Evolutionary conservation across 2,797 vertebrate species (phyloP), one percentile per base, ranked within the genome.

Genomic region (Xyrichtys novacula): DNA sequence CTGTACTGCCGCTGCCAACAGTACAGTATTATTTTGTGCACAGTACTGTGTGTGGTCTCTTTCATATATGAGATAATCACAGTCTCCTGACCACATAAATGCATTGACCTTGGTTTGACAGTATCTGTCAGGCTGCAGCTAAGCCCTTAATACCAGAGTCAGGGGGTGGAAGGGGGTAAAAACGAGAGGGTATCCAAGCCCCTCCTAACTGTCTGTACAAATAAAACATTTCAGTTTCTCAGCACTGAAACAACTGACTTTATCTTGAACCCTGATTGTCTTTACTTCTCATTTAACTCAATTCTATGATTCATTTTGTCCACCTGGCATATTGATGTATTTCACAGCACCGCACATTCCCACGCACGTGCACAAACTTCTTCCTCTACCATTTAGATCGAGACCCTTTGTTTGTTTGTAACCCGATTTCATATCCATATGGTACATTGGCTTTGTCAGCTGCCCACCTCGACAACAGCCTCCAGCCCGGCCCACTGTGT

Each of bases 101-200:
- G 69, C 72, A 57, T 6, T 81, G 85, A 85, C 88, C 81, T 85
- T 88, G 79, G 69, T 73, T 87, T 66, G 19, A 64, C 44, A 53
- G 49, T 22, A 48, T 75, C 65, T 78, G 78, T 63, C 57, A 47
- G 59, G 32, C 74, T 48, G 57, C 49, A 68, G 84, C 74, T 87
- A 89, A 86, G 86, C 84, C 49, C 67, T 85, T 85, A 89, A 89
- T 82, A 84, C 87, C 65, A 34, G 32, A 6, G 32, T n/a, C n/a
- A n/a, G 61, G 63, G 42, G 57, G 53, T 31, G 44, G 53, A 54
- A 47, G 29, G 17, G 29, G 71, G 72, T 22, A 50, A 1, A n/a
- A n/a, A n/a, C n/a, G n/a, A n/a, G n/a, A 14, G 4, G 50, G 57
- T n/a, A n/a, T n/a, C n/a, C n/a, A n/a, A n/a, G n/a, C 47, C 20